Base-by-base conservation (phyloP, 2,797 vertebrate genomes). In the Sebastes variabilis region DNA sequence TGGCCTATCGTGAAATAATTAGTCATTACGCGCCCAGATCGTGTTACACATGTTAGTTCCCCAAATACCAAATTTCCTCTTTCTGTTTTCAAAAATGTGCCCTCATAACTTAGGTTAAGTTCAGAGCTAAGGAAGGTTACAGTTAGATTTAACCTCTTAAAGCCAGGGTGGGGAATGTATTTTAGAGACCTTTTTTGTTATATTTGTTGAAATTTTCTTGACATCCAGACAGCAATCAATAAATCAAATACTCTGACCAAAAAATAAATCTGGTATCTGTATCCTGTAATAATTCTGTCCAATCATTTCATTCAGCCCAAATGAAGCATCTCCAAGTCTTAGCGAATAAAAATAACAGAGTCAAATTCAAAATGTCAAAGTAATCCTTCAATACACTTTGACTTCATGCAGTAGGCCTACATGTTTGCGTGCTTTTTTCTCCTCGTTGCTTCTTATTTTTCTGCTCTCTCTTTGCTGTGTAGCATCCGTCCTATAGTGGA, bases 331-430 rank as follows among this genome's bases (percentile, higher is more conserved):
- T 66, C n/a, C 7, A 16, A 64, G 54, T 64, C 59, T 54, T 5
- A 4, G 13, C 18, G 52, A 25, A 77, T 6, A 32, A 74, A 46
- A 80, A 38, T 25, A 66, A 24, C 18, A 18, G 27, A 29, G 38
- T 56, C 10, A 60, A 73, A 69, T 49, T 72, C 14, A 18, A 30
- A 74, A 66, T 60, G 73, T 59, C 69, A 74, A 13, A 72, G 34
- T 74, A 71, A 82, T 79, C 61, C 62, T 61, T 62, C 49, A 24
- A 80, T 62, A 25, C 22, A 32, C 27, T 29, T 38, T 65, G 69
- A 72, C 58, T 79, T 52, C 36, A 18, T 6, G 58, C 58, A 42
- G 38, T 29, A 34, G 38, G 38, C 24, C 62, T 46, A 12, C 8
- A 7, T 77, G n/a, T 77, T 12, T 69, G 58, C 75, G 52, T 70